Conservation (phyloP, 2,113 vertebrate species). For the Formicarius rufipectus region DNA sequence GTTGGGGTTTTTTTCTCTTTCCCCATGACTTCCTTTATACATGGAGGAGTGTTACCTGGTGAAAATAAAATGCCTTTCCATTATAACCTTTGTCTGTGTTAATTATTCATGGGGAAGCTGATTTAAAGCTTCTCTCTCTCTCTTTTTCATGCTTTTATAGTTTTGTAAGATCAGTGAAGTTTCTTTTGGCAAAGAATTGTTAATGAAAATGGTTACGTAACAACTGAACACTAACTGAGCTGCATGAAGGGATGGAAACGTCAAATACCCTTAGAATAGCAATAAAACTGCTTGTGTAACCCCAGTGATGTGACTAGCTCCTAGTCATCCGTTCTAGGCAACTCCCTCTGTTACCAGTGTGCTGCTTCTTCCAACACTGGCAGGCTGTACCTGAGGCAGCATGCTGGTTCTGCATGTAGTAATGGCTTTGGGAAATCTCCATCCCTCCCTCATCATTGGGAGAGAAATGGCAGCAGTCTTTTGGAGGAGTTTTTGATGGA, state of each 20-base stretch:
- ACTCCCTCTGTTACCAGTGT: neutral
- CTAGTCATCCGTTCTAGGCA: neutral
- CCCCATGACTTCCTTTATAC: neutral
- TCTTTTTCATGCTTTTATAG: neutral
- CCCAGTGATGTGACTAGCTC: neutral
- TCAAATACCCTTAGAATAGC: slow-evolving; percentile 3
- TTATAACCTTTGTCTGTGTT: slow-evolving; percentile 36
- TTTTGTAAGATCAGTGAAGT: neutral
- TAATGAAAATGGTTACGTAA: neutral
- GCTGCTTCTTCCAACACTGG: neutral
- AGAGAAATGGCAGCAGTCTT: neutral
- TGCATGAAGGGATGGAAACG: neutral
- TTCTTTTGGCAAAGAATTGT: neutral
- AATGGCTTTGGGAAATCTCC: neutral
- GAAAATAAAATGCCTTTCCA: slow-evolving; percentile 72
- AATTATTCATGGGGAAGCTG: neutral
- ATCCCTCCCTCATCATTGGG: neutral
- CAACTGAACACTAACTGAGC: neutral
- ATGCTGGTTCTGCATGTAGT: neutral
- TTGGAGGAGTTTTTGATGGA: neutral
- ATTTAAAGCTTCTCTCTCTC: neutral
- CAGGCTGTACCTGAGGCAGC: neutral
- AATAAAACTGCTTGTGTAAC: slow-evolving; percentile 10
- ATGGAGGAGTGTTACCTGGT: slow-evolving; percentile 19
- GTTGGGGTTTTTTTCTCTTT: neutral